Percentiles rank a stretch among this genome's conserved stretches.
phyloP scores from a whole-genome alignment of 2,888 invertebrate species.

The Drosophila imparisetae region DNA sequence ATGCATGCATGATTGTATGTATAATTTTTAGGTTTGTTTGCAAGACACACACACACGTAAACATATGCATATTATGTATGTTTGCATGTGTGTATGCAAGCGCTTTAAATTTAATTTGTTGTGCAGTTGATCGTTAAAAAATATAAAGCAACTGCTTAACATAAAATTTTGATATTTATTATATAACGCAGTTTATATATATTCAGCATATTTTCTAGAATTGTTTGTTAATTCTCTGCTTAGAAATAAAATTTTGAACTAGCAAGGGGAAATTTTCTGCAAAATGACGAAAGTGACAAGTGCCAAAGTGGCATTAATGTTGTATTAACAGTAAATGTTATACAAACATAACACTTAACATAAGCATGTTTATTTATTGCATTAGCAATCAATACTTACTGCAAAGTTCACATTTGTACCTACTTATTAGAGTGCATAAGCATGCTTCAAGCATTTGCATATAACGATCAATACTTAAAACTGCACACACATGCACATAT shows the following conservation, averaged over 20 bases:
- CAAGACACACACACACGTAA: not conserved
- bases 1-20: not conserved
- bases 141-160: not conserved
- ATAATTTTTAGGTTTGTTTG: not conserved
- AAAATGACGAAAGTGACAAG: not conserved
- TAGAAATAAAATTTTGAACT: too few species aligned
- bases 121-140: not conserved
- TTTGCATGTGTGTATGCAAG: not conserved
- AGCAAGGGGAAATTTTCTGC: not conserved
- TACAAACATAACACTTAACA: not conserved
- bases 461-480: not conserved
- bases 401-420: not conserved
- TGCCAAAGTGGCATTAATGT: not conserved
- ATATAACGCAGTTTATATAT: not conserved
- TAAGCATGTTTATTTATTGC: not conserved
- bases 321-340: not conserved
- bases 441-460: not conserved
- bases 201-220: not conserved
- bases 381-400: not conserved
- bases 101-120: not conserved
- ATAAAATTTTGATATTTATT: not conserved
- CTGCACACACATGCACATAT: not conserved
- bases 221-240: not conserved
- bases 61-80: not conserved
- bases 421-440: not conserved